A percentile compares a stretch with the other conserved stretches of the same genome.
phyloP scores from a whole-genome alignment of 2,888 invertebrate species.

The Aphodius granarius region DNA sequence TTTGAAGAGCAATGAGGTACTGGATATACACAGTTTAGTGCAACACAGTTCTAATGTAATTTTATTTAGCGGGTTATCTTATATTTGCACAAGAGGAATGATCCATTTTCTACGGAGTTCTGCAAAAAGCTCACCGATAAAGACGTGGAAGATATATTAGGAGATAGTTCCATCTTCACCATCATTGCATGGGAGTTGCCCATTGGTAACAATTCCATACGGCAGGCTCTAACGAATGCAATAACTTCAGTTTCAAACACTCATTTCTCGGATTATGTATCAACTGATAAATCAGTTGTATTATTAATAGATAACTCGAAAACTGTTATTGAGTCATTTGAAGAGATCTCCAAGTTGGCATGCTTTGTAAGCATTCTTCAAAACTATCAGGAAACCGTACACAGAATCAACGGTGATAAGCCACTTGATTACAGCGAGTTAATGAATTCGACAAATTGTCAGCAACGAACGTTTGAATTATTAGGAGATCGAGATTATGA shows the following conservation, averaged over 20 bases:
- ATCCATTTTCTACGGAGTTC: neutral
- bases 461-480: slow-evolving; percentile 61
- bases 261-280: neutral
- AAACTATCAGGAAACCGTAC: neutral
- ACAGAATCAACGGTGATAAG: neutral
- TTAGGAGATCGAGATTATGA: slow-evolving; percentile 59
- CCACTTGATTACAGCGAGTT: neutral
- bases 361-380: neutral
- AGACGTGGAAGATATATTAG: neutral
- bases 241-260: neutral
- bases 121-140: neutral
- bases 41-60: neutral
- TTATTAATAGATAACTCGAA: neutral
- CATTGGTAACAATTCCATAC: neutral
- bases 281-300: neutral
- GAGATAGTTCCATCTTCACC: neutral
- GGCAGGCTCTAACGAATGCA: neutral
- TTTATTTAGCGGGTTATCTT: neutral
- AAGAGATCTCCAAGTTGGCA: neutral
- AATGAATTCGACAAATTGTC: slow-evolving; percentile 45
- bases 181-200: neutral
- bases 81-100: neutral
- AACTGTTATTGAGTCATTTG: neutral
- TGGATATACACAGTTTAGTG: too few relatives aligned
- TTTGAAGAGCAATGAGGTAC: too few relatives aligned